Evolutionary conservation across 2,888 invertebrate genomes (phyloP).

Genomic region (Clistopyga incitator): DNA sequence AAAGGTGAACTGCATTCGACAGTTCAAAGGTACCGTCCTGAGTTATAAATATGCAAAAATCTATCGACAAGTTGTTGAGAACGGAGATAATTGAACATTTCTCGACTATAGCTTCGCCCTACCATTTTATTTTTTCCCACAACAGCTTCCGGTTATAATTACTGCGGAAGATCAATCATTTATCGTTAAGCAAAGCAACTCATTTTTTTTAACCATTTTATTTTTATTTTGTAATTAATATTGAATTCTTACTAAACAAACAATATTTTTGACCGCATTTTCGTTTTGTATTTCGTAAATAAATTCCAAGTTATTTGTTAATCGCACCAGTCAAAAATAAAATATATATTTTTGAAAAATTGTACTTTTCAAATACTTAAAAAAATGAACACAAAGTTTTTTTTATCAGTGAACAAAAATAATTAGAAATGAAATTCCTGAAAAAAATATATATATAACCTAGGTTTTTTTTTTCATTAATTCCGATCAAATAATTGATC

Average conservation of each 20-base stretch:
- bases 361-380: not conserved
- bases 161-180: not conserved
- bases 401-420: not conserved
- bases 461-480: too few relatives aligned
- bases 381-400: too few relatives aligned
- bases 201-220: not conserved
- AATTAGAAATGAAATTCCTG: too few relatives aligned
- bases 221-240: not conserved
- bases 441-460: too few relatives aligned
- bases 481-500: too few relatives aligned
- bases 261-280: not conserved
- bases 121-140: not conserved
- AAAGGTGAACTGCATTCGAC: not conserved
- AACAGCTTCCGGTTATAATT: not conserved
- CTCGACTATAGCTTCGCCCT: not conserved
- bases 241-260: not conserved
- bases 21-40: not conserved
- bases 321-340: too few relatives aligned
- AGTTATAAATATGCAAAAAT: constrained; percentile 16
- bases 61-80: not conserved
- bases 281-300: too few relatives aligned
- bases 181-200: not conserved
- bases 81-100: constrained; percentile 13
- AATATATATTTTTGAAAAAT: not conserved
- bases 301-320: too few relatives aligned